Evolutionary conservation across 2,888 invertebrate genomes (phyloP), one percentile per base, ranked within the genome.

Genomic region (Prenolepis imparis): DNA sequence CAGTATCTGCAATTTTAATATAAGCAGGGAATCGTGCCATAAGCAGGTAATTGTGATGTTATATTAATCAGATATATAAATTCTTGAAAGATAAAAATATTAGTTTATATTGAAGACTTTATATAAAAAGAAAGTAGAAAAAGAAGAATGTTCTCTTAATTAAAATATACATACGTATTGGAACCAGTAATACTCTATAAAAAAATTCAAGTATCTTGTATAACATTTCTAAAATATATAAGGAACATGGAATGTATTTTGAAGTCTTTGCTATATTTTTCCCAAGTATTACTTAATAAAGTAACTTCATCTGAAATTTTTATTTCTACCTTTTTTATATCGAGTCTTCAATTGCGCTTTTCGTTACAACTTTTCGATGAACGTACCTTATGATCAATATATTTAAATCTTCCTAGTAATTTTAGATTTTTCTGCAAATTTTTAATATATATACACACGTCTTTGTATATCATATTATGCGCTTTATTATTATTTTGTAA

Each of bases 341-440:
- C 12, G 8, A 0, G 12, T 28, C 11, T 55, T 66, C 1, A 41
- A 48, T 66, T 24, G n/a, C n/a, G 12, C 1, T 39, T 66, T 18
- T 18, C 12, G 5, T 77, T 28, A 41, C 21, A 15, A 24, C 15
- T 77, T 55, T 77, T 77, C 21, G 55, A 77, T 39, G 55, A 57
- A 67, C 41, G 18, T n/a, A 67, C 18, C 55, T 67, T 41, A 21
- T 32, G 44, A 5, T 9, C 15, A 18, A 21, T 64, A 15, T 1
- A 52, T 41, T 77, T 66, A 15, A 77, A 24, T 77, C 77, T 67
- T 67, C 28, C 66, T 66, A 64, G n/a, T 24, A 66, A 57, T 57
- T 66, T 66, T 28, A 15, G 55, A 39, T 77, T 55, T n/a, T 57
- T 77, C 28, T 21, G 55, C 41, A 6, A 44, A 66, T 66, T 66